Evolutionary conservation across 2,113 vertebrate genomes (phyloP).

Genomic region (Gadus macrocephalus): DNA sequence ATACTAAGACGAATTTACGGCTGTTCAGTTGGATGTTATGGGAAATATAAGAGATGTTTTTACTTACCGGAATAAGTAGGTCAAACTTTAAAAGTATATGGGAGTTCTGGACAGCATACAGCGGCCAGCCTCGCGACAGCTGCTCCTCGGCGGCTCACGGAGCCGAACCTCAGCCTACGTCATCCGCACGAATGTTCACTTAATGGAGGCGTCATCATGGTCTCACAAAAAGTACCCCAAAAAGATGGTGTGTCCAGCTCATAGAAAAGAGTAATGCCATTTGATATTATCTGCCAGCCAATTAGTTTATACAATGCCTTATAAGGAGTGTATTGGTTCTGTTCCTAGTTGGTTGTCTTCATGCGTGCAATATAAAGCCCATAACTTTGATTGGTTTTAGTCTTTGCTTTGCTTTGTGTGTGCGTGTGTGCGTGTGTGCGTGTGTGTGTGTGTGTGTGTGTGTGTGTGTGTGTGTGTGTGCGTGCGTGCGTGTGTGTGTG

Average conservation of each 20-base stretch:
- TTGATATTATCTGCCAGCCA: not conserved
- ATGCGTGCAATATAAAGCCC: not conserved
- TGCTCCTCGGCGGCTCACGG: slow-evolving; percentile 30
- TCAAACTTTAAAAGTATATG: not conserved
- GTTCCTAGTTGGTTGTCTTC: too few species aligned
- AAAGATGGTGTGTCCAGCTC: too few species aligned
- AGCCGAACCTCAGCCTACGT: not conserved
- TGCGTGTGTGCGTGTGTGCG: slow-evolving; percentile 4
- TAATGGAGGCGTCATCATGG: too few species aligned
- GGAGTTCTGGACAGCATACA: not conserved
- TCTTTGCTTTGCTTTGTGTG: not conserved
- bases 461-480: not conserved
- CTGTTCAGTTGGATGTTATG: too few species aligned
- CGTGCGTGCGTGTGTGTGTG: too few species aligned
- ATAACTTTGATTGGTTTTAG: not conserved
- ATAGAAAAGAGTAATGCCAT: not conserved
- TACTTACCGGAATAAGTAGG: slow-evolving; percentile 48
- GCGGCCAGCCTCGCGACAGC: slow-evolving; percentile 41
- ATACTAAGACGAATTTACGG: too few species aligned
- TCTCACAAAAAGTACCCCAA: too few species aligned
- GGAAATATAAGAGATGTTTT: slow-evolving; percentile 11
- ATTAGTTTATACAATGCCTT: too few species aligned
- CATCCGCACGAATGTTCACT: not conserved
- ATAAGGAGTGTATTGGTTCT: too few species aligned
- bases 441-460: not conserved